A percentile compares a stretch with the other conserved stretches of the same genome.
Evolutionary conservation across 2,113 vertebrate species (phyloP).

Genomic region (Ivindomyrus marchei): DNA sequence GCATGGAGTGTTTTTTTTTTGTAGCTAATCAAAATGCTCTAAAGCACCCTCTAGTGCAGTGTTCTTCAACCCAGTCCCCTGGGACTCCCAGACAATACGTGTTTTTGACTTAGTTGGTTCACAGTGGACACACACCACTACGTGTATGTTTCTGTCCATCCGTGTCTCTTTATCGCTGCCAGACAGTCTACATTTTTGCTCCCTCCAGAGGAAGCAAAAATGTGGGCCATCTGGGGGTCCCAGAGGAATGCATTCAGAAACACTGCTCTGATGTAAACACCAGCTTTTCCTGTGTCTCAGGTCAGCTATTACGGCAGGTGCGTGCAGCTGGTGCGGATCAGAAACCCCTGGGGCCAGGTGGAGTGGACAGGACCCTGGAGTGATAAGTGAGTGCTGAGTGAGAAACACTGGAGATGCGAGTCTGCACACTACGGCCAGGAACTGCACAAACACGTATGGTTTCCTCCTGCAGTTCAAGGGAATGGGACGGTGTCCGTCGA

Average conservation of each 20-base stretch:
- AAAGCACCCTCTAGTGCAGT: neutral
- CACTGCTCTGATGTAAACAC: neutral
- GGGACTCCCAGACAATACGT: neutral
- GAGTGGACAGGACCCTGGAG: slow-evolving; percentile 56
- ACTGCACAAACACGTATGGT: neutral
- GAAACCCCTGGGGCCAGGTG: slow-evolving; percentile 56
- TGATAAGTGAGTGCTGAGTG: slow-evolving; percentile 37
- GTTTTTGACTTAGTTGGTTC: neutral
- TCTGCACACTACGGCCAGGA: neutral
- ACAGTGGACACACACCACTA: neutral
- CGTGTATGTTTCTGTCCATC: neutral
- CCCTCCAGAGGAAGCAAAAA: neutral
- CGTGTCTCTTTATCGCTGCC: neutral
- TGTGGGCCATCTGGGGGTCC: neutral
- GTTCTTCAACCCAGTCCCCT: neutral
- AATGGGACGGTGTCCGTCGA: slow-evolving; percentile 63
- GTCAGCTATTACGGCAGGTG: slow-evolving; percentile 48
- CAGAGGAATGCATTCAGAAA: neutral
- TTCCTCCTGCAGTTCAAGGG: slow-evolving; percentile 51
- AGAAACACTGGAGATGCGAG: neutral
- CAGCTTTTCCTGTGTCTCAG: slow-evolving; percentile 37
- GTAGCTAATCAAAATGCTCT: neutral
- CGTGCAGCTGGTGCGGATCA: slow-evolving; percentile 47
- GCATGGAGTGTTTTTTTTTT: neutral
- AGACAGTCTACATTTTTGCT: neutral